phyloP scores from a whole-genome alignment of 2,113 vertebrate species.

The Macrotus californicus region DNA sequence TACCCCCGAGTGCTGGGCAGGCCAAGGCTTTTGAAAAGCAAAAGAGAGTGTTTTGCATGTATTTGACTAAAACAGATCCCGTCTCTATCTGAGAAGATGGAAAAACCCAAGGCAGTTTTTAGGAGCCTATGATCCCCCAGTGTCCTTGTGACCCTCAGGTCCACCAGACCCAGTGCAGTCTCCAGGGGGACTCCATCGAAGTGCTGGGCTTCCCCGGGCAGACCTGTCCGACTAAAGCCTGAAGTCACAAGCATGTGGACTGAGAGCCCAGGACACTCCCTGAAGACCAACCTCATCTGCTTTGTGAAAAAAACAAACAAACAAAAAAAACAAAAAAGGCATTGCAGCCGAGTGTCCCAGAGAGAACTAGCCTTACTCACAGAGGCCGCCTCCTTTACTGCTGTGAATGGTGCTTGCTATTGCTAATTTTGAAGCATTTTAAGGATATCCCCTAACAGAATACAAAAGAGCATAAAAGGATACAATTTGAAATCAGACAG shows the following conservation, averaged over 20 bases:
- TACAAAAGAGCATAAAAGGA: slow-evolving; percentile 6
- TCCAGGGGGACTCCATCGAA: neutral
- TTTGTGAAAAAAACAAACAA: neutral
- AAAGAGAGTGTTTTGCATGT: neutral
- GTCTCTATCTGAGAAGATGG: neutral
- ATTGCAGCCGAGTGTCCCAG: neutral
- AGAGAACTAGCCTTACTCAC: neutral
- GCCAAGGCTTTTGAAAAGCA: neutral
- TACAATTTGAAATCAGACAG: slow-evolving; percentile 1
- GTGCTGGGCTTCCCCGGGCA: neutral
- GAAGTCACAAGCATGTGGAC: neutral
- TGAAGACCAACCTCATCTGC: neutral
- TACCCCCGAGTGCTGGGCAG: neutral
- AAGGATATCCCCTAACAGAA: neutral
- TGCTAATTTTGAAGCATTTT: neutral
- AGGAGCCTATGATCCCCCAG: neutral
- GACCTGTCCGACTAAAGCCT: neutral
- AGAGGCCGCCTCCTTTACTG: neutral
- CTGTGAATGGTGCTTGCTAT: neutral
- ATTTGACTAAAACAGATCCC: neutral
- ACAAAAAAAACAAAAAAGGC: too few species aligned
- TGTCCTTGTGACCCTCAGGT: neutral
- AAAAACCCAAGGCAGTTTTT: neutral
- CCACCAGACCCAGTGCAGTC: neutral
- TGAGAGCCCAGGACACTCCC: neutral